Conservation (phyloP, 1,140 invertebrate genomes). For the Paraescarpia echinospica region DNA sequence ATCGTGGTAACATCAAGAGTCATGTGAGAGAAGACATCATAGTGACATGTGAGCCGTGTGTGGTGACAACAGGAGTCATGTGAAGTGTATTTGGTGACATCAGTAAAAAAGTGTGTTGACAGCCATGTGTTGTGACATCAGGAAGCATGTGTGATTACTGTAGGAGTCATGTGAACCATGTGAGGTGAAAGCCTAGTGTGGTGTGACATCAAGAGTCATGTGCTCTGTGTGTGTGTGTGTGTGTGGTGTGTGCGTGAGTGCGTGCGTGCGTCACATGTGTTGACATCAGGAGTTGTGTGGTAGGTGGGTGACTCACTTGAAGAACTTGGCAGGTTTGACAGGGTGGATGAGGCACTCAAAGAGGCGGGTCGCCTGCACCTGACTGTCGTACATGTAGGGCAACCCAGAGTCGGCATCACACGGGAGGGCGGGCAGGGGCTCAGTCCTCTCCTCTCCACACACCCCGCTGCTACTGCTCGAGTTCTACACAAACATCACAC, state of each 20-base stretch:
- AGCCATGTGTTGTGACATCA: no score
- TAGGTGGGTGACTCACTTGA: slow-evolving; percentile 54
- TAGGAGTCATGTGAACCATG: no score
- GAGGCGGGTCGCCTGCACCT: slow-evolving; percentile 62
- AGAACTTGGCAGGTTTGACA: slow-evolving; percentile 67
- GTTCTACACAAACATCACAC: neutral
- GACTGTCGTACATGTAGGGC: slow-evolving; percentile 40
- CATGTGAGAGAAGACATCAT: neutral
- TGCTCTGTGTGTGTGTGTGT: no score
- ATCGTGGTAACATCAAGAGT: neutral
- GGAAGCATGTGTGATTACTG: no score
- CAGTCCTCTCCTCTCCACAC: slow-evolving; percentile 8
- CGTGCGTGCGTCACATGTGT: neutral
- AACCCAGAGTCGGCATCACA: neutral
- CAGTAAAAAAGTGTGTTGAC: no score
- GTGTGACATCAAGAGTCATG: no score
- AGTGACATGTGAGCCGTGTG: neutral
- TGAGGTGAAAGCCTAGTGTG: no score
- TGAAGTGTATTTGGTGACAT: no score
- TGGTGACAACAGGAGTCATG: neutral
- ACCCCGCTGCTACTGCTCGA: neutral
- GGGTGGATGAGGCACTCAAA: slow-evolving; percentile 75
- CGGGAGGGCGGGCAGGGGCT: slow-evolving; percentile 2
- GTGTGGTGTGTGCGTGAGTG: no score
- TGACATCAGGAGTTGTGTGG: neutral